Conservation (phyloP, 2,797 vertebrate species). For the Scleropages formosus region DNA sequence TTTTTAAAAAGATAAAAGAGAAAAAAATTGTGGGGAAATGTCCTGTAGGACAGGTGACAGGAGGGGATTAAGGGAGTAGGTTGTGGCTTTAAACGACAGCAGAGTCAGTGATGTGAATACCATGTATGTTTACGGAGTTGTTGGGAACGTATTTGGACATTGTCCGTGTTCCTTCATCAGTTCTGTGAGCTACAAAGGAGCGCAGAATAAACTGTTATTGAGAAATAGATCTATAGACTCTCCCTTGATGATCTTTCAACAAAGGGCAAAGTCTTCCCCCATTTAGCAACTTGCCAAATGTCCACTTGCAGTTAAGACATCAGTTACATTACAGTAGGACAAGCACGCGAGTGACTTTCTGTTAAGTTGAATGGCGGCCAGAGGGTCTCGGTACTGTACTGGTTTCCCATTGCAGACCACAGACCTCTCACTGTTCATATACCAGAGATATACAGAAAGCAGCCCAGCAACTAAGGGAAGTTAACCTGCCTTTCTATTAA, state of each 20-base stretch:
- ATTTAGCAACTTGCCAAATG: background rate
- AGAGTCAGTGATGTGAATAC: too few relatives aligned
- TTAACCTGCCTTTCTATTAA: background rate
- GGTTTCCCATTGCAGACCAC: background rate
- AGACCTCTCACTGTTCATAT: background rate
- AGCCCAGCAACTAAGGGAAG: conserved; percentile 7
- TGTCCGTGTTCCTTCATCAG: too few relatives aligned
- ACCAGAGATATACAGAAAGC: background rate
- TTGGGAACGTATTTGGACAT: too few relatives aligned
- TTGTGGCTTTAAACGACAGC: too few relatives aligned
- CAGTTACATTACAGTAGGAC: background rate
- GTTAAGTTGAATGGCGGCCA: background rate
- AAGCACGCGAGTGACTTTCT: background rate
- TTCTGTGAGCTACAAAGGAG: too few relatives aligned
- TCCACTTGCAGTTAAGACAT: background rate
- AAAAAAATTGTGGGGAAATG: too few relatives aligned
- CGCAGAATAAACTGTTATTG: too few relatives aligned
- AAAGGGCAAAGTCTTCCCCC: background rate
- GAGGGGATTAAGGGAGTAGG: too few relatives aligned
- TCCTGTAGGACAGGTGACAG: too few relatives aligned
- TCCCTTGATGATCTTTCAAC: background rate
- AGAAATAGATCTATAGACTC: too few relatives aligned
- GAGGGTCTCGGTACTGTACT: background rate
- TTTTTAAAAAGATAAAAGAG: too few relatives aligned
- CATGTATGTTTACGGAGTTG: too few relatives aligned